Evolutionary conservation across 2,888 invertebrate species (phyloP).

Genomic region (Amphimallon solstitiale): DNA sequence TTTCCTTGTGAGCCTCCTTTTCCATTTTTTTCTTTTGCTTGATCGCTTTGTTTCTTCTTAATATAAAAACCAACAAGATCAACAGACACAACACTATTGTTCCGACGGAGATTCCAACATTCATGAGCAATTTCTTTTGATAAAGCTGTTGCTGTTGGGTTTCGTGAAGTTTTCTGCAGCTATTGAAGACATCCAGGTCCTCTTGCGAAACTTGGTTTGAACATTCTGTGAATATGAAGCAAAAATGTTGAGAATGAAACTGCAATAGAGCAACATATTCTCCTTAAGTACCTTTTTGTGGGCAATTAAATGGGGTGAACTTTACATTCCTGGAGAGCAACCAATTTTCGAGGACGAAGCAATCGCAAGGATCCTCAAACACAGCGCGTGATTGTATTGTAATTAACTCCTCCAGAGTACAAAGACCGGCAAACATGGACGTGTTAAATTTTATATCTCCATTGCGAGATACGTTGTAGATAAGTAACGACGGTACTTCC

Average conservation of each 20-base stretch:
- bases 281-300: conserved; percentile 50
- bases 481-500: conserved; percentile 52
- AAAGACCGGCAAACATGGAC: conserved; percentile 57
- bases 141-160: conserved; percentile 18
- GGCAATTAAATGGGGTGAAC: conserved; percentile 53
- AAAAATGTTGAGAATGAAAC: not conserved
- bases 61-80: conserved; percentile 20
- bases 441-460: conserved; percentile 48
- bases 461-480: conserved; percentile 58
- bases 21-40: conserved; percentile 25
- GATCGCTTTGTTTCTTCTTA: conserved; percentile 9
- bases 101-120: conserved; percentile 27
- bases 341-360: conserved; percentile 58
- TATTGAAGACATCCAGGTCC: conserved; percentile 37
- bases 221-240: conserved; percentile 40
- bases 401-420: conserved; percentile 54
- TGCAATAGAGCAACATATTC: not conserved
- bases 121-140: conserved; percentile 27
- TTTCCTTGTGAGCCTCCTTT: not conserved
- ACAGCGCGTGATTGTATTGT: conserved; percentile 53
- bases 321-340: conserved; percentile 51
- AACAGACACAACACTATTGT: conserved; percentile 23
- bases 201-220: conserved; percentile 35
- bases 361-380: conserved; percentile 56
- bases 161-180: conserved; percentile 42